Percentiles rank a stretch among this genome's conserved stretches.
phyloP scores from a whole-genome alignment of 2,113 vertebrate species.

The Andinoacara biseriatus region DNA sequence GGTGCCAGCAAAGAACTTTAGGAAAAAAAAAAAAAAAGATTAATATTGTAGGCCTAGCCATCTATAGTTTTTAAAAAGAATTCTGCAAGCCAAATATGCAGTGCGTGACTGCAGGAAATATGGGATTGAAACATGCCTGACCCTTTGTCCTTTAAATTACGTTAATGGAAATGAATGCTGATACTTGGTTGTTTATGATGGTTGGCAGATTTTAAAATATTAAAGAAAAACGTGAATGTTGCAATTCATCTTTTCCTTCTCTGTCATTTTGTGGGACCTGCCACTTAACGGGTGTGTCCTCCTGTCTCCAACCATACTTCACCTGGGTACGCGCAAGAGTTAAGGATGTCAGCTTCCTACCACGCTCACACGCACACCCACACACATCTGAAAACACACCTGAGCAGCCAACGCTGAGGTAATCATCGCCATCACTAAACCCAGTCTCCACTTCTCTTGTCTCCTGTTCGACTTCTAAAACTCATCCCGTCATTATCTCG shows the following conservation, averaged over 20 bases:
- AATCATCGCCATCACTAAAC: constrained; percentile 41
- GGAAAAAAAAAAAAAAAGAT: constrained; percentile 55
- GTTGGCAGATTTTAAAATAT: background rate
- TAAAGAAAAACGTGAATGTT: background rate
- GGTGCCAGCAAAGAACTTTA: constrained; percentile 50
- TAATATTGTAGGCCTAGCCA: constrained; percentile 56
- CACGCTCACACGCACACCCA: constrained; percentile 16
- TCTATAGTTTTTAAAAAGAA: constrained; percentile 60
- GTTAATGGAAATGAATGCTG: background rate
- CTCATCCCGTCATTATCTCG: constrained; percentile 71
- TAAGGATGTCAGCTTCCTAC: constrained; percentile 35
- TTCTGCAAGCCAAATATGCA: constrained; percentile 43
- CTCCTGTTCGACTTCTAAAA: constrained; percentile 56
- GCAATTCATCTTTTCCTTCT: background rate
- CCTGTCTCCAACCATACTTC: constrained; percentile 1
- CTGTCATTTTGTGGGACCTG: background rate
- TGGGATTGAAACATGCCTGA: constrained; percentile 14
- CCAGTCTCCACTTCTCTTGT: constrained; percentile 12
- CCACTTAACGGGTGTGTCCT: constrained; percentile 4
- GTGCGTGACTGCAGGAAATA: constrained; percentile 28
- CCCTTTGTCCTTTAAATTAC: background rate
- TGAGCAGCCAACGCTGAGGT: constrained; percentile 55
- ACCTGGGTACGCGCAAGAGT: constrained; percentile 60
- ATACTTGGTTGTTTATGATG: background rate
- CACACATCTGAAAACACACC: constrained; percentile 64